A percentile compares a stretch with the other conserved stretches of the same genome.
These are phyloP conservation scores for Ennomos erosarius DNA, from an alignment of 2,888 invertebrate genomes.

Conservation along the genomic window DNA sequence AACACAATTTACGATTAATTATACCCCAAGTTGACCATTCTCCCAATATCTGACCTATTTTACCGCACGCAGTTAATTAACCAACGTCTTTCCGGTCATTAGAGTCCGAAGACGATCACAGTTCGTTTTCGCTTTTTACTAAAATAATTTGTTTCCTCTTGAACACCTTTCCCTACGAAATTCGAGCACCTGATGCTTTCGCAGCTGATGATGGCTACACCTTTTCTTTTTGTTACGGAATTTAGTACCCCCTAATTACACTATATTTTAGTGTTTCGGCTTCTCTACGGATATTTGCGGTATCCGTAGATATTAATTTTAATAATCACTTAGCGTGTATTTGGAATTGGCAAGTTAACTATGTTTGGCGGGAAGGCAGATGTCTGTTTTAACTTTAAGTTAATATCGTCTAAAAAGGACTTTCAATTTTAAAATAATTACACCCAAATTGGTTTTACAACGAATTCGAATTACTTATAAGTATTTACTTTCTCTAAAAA, in stretches of 20 bases:
- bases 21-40: constrained; percentile 3
- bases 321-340: constrained; percentile 24
- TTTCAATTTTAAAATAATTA: constrained; percentile 2
- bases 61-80: constrained; percentile 18
- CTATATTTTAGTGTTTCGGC: constrained; percentile 28
- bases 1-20: no score
- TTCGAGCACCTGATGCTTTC: constrained; percentile 45
- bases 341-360: constrained; percentile 25
- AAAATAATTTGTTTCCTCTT: constrained; percentile 40
- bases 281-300: constrained; percentile 34
- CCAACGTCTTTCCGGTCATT: constrained; percentile 29
- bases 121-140: constrained; percentile 33
- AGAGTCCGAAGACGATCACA: constrained; percentile 28
- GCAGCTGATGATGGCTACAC: constrained; percentile 46
- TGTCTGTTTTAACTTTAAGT: constrained; percentile 15
- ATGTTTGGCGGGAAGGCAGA: constrained; percentile 23
- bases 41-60: constrained; percentile 15
- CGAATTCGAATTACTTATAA: background rate
- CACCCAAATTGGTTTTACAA: background rate
- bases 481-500: no score
- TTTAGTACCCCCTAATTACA: constrained; percentile 21
- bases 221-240: constrained; percentile 45
- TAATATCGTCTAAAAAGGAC: background rate
- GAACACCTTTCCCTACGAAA: constrained; percentile 48
- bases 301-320: constrained; percentile 27